A percentile compares a stretch with the other conserved stretches of the same genome.
Evolutionary conservation across 2,888 invertebrate genomes (phyloP).

Genomic region (Agrenia bidenticulata): DNA sequence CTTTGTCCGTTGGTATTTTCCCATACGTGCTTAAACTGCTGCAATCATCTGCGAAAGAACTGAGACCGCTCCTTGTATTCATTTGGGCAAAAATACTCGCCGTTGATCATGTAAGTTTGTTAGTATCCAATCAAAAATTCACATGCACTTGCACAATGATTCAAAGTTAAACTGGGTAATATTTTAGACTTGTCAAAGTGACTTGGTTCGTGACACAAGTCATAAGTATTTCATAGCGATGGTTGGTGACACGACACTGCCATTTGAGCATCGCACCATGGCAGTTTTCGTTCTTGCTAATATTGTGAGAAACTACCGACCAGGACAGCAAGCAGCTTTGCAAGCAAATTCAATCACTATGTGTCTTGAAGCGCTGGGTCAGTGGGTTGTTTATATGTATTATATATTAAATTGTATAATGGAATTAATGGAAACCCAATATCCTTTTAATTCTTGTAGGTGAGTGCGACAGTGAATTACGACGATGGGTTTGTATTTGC

Average conservation of each 20-base stretch:
- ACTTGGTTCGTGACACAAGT: conserved; percentile 88
- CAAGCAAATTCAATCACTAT: conserved; percentile 87
- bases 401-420: background rate
- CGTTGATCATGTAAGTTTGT: conserved; percentile 78
- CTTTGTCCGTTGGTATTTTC: conserved; percentile 96
- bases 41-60: conserved; percentile 89
- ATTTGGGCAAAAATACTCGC: conserved; percentile 99
- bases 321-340: conserved; percentile 86
- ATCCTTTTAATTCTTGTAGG: conserved; percentile 19
- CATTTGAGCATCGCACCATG: conserved; percentile 84
- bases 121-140: too few species aligned
- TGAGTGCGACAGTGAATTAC: conserved; percentile 57
- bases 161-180: too few species aligned
- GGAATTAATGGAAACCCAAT: background rate
- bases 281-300: conserved; percentile 94
- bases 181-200: conserved; percentile 84
- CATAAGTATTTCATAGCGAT: conserved; percentile 93
- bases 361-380: conserved; percentile 70
- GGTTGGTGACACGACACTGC: conserved; percentile 80
- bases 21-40: conserved; percentile 96
- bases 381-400: background rate
- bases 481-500: conserved; percentile 89
- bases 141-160: too few species aligned
- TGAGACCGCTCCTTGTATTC: conserved; percentile 89
- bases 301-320: conserved; percentile 83